Conservation (phyloP, 2,113 vertebrate genomes). For the Planiliza haematocheilus region DNA sequence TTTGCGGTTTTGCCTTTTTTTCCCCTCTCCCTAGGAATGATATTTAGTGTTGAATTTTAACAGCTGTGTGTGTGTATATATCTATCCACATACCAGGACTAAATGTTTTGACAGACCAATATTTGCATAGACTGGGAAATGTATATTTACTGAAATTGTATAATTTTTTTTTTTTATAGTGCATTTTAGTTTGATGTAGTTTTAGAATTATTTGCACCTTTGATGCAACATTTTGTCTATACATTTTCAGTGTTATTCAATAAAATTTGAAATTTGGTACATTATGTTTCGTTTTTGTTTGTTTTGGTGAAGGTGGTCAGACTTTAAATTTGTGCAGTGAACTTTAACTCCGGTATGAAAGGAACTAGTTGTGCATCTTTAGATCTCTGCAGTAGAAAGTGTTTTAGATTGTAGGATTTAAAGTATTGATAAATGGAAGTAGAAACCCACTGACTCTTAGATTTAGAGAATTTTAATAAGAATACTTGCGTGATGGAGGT, state of each 20-base stretch:
- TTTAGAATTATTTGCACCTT: slow-evolving; percentile 78
- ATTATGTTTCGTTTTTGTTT: background rate
- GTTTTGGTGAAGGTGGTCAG: background rate
- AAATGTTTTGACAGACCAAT: slow-evolving; percentile 47
- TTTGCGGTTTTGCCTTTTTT: slow-evolving; percentile 15
- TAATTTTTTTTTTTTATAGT: slow-evolving; percentile 70
- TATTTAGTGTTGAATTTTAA: slow-evolving; percentile 40
- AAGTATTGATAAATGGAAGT: too few relatives aligned
- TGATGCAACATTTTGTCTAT: slow-evolving; percentile 75
- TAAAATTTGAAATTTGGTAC: slow-evolving; percentile 58
- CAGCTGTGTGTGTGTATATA: slow-evolving; percentile 24
- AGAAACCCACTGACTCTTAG: too few relatives aligned
- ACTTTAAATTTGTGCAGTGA: too few relatives aligned
- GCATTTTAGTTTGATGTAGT: slow-evolving; percentile 76
- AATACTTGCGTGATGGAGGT: too few relatives aligned
- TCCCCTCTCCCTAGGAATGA: background rate
- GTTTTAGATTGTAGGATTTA: too few relatives aligned
- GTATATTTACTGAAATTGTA: slow-evolving; percentile 86
- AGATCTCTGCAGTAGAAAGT: too few relatives aligned
- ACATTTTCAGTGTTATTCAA: slow-evolving; percentile 78
- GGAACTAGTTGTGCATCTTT: too few relatives aligned
- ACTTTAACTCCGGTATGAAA: too few relatives aligned
- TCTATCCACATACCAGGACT: slow-evolving; percentile 32
- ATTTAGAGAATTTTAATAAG: too few relatives aligned
- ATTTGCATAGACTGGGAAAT: slow-evolving; percentile 78